Evolutionary conservation across 2,113 vertebrate species (phyloP), one percentile per base, ranked within the genome.

Genomic region (Hiodon alosoides): DNA sequence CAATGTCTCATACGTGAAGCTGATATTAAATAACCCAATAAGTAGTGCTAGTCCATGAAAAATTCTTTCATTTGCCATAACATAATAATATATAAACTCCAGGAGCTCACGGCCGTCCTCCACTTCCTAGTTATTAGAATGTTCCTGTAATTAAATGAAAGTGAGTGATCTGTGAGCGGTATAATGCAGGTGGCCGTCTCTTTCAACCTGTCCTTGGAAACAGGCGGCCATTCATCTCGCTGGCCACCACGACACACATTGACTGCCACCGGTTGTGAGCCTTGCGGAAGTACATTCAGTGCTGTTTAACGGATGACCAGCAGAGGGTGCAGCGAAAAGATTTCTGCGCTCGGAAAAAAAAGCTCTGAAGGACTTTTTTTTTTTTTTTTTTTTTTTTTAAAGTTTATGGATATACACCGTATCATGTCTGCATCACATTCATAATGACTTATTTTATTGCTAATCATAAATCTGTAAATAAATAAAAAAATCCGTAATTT

Each of bases 111-210:
- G 72, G 66, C 11, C 66, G n/a, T 78, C 51, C 13, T 55, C 7
- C 47, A 70, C 16, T 61, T 16, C 17, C 17, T 69, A 9, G 55
- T 67, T 31, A 60, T 76, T 6, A n/a, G 13, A 69, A 2, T 31
- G 64, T 14, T 61, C 46, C 13, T 5, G 13, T 79, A 78, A 82
- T 78, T 77, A 48, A 77, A 54, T 77, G 57, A 77, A 79, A 76
- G 17, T 67, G 73, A 78, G 67, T 72, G 80, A 78, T 69, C 61
- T 75, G 64, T 54, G 61, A 59, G 66, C 64, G 53, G 78, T 81
- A 68, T 74, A 68, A 75, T 58, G 6, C 2, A 47, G 69, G 68
- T 59, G 69, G 77, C 62, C 64, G 67, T 71, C 53, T 14, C 10
- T 16, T 17, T 9, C 17, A n/a, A 48, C 14, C 54, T 75, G 60